Evolutionary conservation across 2,888 invertebrate genomes (phyloP), one percentile per base, ranked within the genome.

Genomic region (Mellilla xanthometata): DNA sequence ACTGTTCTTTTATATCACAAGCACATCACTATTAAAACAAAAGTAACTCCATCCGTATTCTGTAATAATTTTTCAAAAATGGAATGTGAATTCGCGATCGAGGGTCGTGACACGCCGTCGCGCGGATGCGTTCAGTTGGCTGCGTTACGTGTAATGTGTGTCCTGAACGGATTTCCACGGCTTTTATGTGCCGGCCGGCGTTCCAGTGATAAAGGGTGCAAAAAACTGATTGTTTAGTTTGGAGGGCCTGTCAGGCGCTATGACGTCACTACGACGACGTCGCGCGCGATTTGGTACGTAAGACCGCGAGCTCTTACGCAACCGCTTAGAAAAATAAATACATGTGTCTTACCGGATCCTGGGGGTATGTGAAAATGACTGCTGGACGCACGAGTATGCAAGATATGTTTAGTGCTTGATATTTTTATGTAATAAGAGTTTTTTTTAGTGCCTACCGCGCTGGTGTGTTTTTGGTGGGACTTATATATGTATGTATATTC

Each of bases 201-300:
- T 76, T 77, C 79, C 84, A 70, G 80, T 81, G 81, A 83, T 85
- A 85, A 79, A 83, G 87, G 85, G 87, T 86, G 85, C 78, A 86
- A 88, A 87, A 88, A 87, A 84, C 77, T 49, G 78, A 80, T 81
- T 87, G 86, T 87, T 88, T 85, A 79, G 75, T 71, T 71, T 68
- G 62, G 78, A 80, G 83, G 81, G 85, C 78, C 79, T 56, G 72
- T 48, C 60, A 45, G 58, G 52, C 68, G 75, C 52, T 66, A 72
- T 79, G 64, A 86, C 88, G 88, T 88, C 86, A 87, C 79, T 65
- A 63, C 72, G 72, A 63, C 67, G 74, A 81, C 82, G 83, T 81
- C 72, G 77, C 72, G 67, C 67, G 75, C 74, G 74, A 49, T 66
- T 65, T 6, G 60, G 68, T 58, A 78, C 85, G 86, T 79, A 80